phyloP scores from a whole-genome alignment of 2,113 vertebrate species.

The Danio rerio region GRCz12tu NC_133184.1:36201501-36202000 shows the following conservation, averaged over 20 bases:
- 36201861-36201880: conserved; percentile 4
- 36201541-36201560: neutral
- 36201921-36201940: neutral
- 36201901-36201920: neutral
- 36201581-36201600: neutral
- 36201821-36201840: conserved; percentile 40
- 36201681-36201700: neutral
- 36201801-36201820: conserved; percentile 69
- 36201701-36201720: conserved; percentile 14
- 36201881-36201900: neutral
- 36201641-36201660: neutral
- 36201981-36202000: conserved; percentile 65
- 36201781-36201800: conserved; percentile 75
- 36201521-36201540: too few species aligned
- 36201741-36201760: conserved; percentile 38
- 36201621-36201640: neutral
- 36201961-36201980: too few species aligned
- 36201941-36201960: neutral
- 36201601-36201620: conserved; percentile 12
- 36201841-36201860: conserved; percentile 1
- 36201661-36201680: neutral
- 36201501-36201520: neutral
- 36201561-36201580: conserved; percentile 14
- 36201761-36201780: conserved; percentile 54
- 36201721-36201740: neutral